Evolutionary conservation across 2,113 vertebrate species (phyloP), one percentile per base, ranked within the genome.

Genomic region (Amphilophus citrinellus): DNA sequence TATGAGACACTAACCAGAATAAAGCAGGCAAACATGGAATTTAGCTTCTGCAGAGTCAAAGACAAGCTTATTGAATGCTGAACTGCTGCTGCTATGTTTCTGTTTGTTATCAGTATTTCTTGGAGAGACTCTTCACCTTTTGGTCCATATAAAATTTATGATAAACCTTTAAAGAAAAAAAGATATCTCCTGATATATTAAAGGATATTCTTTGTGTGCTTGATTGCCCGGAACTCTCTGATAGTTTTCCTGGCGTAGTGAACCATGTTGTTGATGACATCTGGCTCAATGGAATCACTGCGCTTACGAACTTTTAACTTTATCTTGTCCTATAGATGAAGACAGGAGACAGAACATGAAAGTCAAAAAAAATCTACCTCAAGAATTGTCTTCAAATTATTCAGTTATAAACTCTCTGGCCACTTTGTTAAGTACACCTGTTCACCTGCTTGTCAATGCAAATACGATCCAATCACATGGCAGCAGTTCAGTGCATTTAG

Each of bases 181-280:
- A 1, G 1, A 30, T 44, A 77, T 35, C 11, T 61, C 50, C 10
- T 66, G 20, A 63, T 32, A 63, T 32, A 61, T 27, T 22, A 35
- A 97, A 99, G 97, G 98, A 98, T 99, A 99, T 98, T 96, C 94
- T 97, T 98, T 63, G 95, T 94, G 79, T 95, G 95, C 83, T 99
- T 99, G 76, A 96, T 95, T 71, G 96, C 92, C 44, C 98, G 95
- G 96, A 99, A 99, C 83, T 99, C 97, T 88, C 96, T 96, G 13
- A 99, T 97, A 92, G 96, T 92, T 0, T 97, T 97, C 79, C 96
- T 96, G 7, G 97, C 97, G 0, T 99, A 99, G 87, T 94, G 96
- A 88, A 98, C 94, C 97, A 97, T 99, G 94, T 97, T 96, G 39
- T 88, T 91, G 66, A 98, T 65, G 0, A 82, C 84, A 83, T 98